Evolutionary conservation across 2,888 invertebrate genomes (phyloP).

Genomic region (Troides oblongomaculatus): DNA sequence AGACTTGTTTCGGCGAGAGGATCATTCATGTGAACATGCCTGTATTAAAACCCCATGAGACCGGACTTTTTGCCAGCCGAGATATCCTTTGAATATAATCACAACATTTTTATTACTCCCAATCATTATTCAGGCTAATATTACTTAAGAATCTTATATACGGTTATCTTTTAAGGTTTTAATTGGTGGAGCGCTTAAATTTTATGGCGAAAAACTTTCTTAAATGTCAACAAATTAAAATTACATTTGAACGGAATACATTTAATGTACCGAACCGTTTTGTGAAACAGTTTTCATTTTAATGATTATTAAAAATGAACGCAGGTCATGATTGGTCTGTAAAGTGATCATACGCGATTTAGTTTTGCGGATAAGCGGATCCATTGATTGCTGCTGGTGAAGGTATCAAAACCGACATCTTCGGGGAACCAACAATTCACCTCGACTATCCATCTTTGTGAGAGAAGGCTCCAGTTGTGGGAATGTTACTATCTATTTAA

Average conservation of each 20-base stretch:
- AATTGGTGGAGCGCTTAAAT: constrained; percentile 23
- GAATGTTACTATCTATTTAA: too few relatives aligned
- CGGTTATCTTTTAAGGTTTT: constrained; percentile 7
- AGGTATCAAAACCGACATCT: too few relatives aligned
- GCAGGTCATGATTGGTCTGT: too few relatives aligned
- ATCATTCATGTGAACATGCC: constrained; percentile 52
- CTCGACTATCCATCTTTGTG: too few relatives aligned
- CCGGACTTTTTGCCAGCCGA: constrained; percentile 35
- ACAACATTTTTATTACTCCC: constrained; percentile 30
- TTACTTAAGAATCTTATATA: constrained; percentile 5
- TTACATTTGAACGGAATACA: constrained; percentile 6
- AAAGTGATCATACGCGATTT: too few relatives aligned
- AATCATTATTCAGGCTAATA: constrained; percentile 29
- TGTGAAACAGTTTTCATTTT: not conserved
- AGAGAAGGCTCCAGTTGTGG: too few relatives aligned
- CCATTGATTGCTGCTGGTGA: too few relatives aligned
- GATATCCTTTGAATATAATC: constrained; percentile 29
- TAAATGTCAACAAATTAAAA: constrained; percentile 18
- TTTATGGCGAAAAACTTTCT: constrained; percentile 9
- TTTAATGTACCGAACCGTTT: constrained; percentile 5
- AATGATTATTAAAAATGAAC: constrained; percentile 4
- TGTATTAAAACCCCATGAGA: constrained; percentile 37
- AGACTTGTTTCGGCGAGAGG: constrained; percentile 43
- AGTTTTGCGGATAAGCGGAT: too few relatives aligned
- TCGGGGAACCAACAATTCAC: too few relatives aligned